Percentiles rank a stretch among this genome's conserved stretches.
Conservation (phyloP, 2,888 invertebrate species). For the Cephus runcator region DNA sequence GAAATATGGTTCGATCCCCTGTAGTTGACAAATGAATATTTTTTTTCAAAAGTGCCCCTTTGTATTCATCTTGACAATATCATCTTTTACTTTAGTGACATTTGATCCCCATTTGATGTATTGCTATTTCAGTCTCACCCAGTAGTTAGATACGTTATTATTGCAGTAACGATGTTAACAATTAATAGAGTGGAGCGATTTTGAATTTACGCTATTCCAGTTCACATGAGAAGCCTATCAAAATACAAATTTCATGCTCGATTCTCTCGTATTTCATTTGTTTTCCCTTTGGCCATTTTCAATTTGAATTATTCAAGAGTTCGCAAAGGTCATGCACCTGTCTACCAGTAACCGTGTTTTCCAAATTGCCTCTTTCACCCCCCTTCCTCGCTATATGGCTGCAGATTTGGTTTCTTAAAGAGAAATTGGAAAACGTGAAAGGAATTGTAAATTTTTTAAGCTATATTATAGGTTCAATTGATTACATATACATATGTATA, state of each 20-base stretch:
- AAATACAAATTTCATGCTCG: constrained; percentile 39
- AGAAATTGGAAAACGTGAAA: background rate
- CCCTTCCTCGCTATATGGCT: background rate
- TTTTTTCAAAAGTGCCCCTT: background rate
- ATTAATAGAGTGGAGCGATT: constrained; percentile 20
- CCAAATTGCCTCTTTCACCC: background rate
- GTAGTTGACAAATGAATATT: background rate
- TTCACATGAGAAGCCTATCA: constrained; percentile 25
- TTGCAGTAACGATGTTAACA: background rate
- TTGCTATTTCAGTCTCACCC: background rate
- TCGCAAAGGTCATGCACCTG: constrained; percentile 13
- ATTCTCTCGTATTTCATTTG: constrained; percentile 35
- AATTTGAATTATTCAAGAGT: constrained; percentile 34
- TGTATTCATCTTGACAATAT: background rate
- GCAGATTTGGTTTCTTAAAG: background rate
- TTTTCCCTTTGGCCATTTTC: constrained; percentile 19
- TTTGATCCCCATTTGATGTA: background rate
- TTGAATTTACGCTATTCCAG: constrained; percentile 27
- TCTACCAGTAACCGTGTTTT: background rate
- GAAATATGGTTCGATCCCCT: background rate
- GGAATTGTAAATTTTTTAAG: background rate
- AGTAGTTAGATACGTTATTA: background rate
- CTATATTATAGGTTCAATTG: background rate
- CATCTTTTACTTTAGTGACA: background rate
- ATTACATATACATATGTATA: too few species aligned